Base-by-base conservation (phyloP, 2,888 invertebrate genomes). In the Drosophila merina region DNA sequence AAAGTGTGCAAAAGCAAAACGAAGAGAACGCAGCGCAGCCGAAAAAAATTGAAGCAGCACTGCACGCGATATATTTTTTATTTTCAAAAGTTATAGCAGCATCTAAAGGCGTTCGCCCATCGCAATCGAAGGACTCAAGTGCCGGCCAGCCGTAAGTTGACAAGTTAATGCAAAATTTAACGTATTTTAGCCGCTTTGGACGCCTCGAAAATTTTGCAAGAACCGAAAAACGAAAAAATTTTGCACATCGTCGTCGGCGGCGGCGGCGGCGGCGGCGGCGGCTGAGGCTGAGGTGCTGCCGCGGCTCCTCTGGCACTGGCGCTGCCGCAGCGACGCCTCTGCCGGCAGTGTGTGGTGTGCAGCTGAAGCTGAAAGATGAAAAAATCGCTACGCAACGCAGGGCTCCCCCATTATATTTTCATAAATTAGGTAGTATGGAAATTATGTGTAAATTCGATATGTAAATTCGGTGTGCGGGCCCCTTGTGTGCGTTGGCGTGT, bases 11-110 rank as follows among this genome's bases (percentile, higher is more conserved):
- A 80, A 75, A 78, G 78, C 68, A 79, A 83, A 84, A 75, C 79
- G 87, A 82, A 82, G 86, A 83, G 83, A 83, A 82, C 88, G 83
- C 79, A 83, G 82, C 83, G 79, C 86, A 87, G 83, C 83, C 83
- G 83, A 87, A 85, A 86, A 62, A 83, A 78, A 77, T 86, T 84
- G 79, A 83, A 88, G 86, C 83, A 89, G 83, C 84, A 79, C 77
- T 84, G 84, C 86, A 86, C 79, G 88, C 86, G 77, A 88, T 86
- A 84, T 82, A 88, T 81, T 84, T 89, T 83, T 74, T 79, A 86
- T 86, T 88, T 81, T 77, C 68, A 87, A 74, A 76, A 73, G 68
- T 86, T 76, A 57, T 72, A 81, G 66, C 76, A 66, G 60, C 57
- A 60, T 71, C 75, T 60, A 66, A 72, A 55, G 50, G 57, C 49